Evolutionary conservation across 2,888 invertebrate genomes (phyloP).

Genomic region (Atherix ibis): DNA sequence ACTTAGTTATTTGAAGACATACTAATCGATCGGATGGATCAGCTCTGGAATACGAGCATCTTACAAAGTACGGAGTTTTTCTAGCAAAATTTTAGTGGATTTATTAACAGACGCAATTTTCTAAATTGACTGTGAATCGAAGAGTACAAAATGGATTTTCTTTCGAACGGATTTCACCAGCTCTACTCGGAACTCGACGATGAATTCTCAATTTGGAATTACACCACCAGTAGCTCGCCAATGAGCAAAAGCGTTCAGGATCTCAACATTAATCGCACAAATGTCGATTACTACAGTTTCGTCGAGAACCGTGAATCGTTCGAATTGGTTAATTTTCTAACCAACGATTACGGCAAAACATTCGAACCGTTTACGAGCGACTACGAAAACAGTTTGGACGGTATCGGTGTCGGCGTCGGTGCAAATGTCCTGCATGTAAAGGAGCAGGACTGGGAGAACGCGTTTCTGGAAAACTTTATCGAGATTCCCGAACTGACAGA

Average conservation of each 20-base stretch:
- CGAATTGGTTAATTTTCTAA: conserved; percentile 6
- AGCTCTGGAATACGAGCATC: not conserved
- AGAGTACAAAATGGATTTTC: conserved; percentile 30
- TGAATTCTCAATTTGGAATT: conserved; percentile 10
- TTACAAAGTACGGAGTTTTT: conserved; percentile 3
- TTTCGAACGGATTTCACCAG: conserved; percentile 31
- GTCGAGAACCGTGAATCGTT: conserved; percentile 8
- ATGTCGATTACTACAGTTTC: conserved; percentile 12
- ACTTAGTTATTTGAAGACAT: too few species aligned
- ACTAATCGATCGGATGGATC: too few species aligned
- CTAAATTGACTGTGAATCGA: conserved; percentile 27
- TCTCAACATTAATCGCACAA: not conserved
- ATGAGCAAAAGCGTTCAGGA: not conserved
- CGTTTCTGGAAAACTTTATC: conserved; percentile 26
- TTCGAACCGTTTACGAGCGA: conserved; percentile 10
- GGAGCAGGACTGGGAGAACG: conserved; percentile 24
- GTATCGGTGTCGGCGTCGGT: conserved; percentile 1
- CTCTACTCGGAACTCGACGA: conserved; percentile 23
- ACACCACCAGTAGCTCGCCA: conserved; percentile 1
- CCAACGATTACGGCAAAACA: conserved; percentile 8
- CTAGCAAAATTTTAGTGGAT: conserved; percentile 19
- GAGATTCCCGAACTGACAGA: conserved; percentile 26
- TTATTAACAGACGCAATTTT: conserved; percentile 32
- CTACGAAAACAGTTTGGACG: conserved; percentile 11
- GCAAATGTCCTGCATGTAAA: not conserved